Percentiles rank a stretch among this genome's conserved stretches.
Evolutionary conservation across 2,888 invertebrate species (phyloP).

Genomic region (Hirtodrosophila histrioides): DNA sequence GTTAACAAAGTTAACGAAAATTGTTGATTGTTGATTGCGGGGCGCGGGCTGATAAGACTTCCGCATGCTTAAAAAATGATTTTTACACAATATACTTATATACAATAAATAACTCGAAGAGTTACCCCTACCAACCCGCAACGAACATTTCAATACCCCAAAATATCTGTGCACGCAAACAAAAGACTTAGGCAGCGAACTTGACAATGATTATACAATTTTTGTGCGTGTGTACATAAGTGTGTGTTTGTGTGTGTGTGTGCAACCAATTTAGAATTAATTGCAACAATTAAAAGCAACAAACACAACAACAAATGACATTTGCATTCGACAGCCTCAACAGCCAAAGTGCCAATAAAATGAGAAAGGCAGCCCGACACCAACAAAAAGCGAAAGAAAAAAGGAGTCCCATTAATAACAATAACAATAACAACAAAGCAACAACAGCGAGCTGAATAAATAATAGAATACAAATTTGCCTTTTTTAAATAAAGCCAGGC

Average conservation of each 20-base stretch:
- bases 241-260: slow-evolving; percentile 27
- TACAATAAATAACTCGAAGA: slow-evolving; percentile 50
- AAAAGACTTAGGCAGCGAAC: slow-evolving; percentile 76
- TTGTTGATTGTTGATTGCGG: slow-evolving; percentile 31
- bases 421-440: slow-evolving; percentile 56
- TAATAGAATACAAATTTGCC: slow-evolving; percentile 62
- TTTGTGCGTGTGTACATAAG: slow-evolving; percentile 19
- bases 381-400: slow-evolving; percentile 31
- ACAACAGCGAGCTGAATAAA: slow-evolving; percentile 61
- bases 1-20: slow-evolving; percentile 37
- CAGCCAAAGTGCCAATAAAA: slow-evolving; percentile 44
- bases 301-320: slow-evolving; percentile 27
- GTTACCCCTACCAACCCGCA: background rate
- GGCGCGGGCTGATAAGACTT: slow-evolving; percentile 65
- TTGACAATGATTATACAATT: slow-evolving; percentile 29
- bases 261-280: slow-evolving; percentile 63
- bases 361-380: slow-evolving; percentile 66
- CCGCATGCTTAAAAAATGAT: slow-evolving; percentile 69
- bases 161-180: slow-evolving; percentile 42
- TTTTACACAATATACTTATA: slow-evolving; percentile 66
- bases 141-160: slow-evolving; percentile 12
- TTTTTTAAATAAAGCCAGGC: slow-evolving; percentile 48
- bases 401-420: slow-evolving; percentile 58
- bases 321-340: slow-evolving; percentile 43
- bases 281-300: slow-evolving; percentile 59